Percentiles rank a stretch among this genome's conserved stretches.
Conservation (phyloP, 2,797 vertebrate species). For the Hippocampus kuda region DNA sequence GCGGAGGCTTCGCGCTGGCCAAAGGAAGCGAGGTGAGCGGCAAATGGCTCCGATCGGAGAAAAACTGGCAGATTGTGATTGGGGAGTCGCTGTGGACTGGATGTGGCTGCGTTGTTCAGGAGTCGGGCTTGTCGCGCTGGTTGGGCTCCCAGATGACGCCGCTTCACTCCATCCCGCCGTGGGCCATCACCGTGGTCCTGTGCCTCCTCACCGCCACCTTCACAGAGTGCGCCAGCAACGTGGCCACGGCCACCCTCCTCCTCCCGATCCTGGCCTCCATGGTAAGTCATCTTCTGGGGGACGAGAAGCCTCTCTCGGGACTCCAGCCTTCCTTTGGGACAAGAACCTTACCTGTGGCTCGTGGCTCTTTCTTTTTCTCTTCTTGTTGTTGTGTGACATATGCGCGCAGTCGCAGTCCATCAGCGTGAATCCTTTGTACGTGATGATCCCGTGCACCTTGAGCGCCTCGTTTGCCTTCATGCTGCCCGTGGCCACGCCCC, state of each 20-base stretch:
- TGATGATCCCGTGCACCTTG: conserved; percentile 84
- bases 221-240: conserved; percentile 91
- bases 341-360: neutral
- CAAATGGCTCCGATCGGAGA: no score
- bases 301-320: no score
- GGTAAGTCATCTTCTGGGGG: conserved; percentile 61
- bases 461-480: conserved; percentile 89
- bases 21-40: conserved; percentile 75
- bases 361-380: neutral
- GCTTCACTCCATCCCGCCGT: conserved; percentile 70
- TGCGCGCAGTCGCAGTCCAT: conserved; percentile 66
- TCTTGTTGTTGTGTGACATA: neutral
- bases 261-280: conserved; percentile 87
- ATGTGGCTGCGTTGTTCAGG: conserved; percentile 53
- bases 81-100: neutral
- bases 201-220: conserved; percentile 74
- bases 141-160: conserved; percentile 81
- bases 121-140: conserved; percentile 84
- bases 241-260: conserved; percentile 89
- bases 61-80: neutral
- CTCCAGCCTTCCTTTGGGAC: neutral
- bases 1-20: conserved; percentile 85
- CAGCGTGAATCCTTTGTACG: conserved; percentile 77
- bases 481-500: conserved; percentile 86
- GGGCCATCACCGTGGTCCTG: conserved; percentile 73